Evolutionary conservation across 2,113 vertebrate genomes (phyloP), one percentile per base, ranked within the genome.

Genomic region (Zapornia atra): DNA sequence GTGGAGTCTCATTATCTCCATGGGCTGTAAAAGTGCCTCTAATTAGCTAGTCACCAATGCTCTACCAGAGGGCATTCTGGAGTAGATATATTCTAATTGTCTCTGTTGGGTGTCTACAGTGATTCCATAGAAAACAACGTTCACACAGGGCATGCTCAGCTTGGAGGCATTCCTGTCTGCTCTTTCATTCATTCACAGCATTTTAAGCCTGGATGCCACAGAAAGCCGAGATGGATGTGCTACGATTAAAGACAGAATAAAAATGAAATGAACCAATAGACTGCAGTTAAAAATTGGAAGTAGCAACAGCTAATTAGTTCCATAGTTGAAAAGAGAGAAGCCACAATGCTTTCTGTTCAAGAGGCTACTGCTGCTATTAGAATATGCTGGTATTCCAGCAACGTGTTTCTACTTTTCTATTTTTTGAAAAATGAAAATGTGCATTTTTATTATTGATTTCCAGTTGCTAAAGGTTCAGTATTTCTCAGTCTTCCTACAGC

Each of bases 31-130:
- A 94, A 97, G 95, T 93, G 91, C 84, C 96, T 97, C 95, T 97
- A 97, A 97, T 97, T 97, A 97, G 96, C 84, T 89, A 97, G 94
- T 86, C 91, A 94, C 96, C 97, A 96, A 95, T 70, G 90, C 59
- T 96, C 93, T 93, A 90, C 95, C 96, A 96, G 94, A 97, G 91
- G 96, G 94, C 94, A 96, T 97, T 97, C 94, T 96, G 90, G 92
- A 97, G 92, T 92, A 88, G 90, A 96, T 97, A 95, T 95, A 96
- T 93, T 97, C 94, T 97, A 97, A 97, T 97, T 97, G 96, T 97
- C 97, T 97, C 97, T 96, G 96, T 17, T 96, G 97, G 97, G 85
- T 85, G 75, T 77, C 96, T 85, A 59, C 93, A 91, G 89, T 9
- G 85, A 97, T 97, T 97, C 95, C 96, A 97, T 93, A 97, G 97